These are phyloP conservation scores for Scrobipalpa atriplicella DNA, from an alignment of 2,888 invertebrate genomes.

Conservation along the genomic window DNA sequence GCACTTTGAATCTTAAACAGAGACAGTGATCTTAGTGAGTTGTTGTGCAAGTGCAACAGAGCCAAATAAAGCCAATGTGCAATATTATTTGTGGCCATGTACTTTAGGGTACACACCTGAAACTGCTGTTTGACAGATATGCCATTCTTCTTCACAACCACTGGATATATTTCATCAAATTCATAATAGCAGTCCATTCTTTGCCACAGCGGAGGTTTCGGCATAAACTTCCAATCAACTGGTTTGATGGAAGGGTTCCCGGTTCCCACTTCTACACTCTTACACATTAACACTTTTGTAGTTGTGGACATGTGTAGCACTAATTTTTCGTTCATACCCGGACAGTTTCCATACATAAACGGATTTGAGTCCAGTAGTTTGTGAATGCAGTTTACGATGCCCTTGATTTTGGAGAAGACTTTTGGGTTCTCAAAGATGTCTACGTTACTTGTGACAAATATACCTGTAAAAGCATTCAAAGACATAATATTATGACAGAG, in stretches of 20 bases:
- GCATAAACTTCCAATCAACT: conserved; percentile 90
- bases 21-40: too few relatives aligned
- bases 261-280: conserved; percentile 83
- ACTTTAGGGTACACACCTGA: conserved; percentile 72
- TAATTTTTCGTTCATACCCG: conserved; percentile 83
- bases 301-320: conserved; percentile 83
- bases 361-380: conserved; percentile 80
- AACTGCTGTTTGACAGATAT: conserved; percentile 87
- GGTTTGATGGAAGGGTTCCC: conserved; percentile 79
- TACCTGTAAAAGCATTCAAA: conserved; percentile 69
- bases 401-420: conserved; percentile 81
- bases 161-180: conserved; percentile 89
- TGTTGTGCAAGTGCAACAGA: too few relatives aligned
- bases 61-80: too few relatives aligned
- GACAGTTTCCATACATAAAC: conserved; percentile 84
- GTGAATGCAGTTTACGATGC: conserved; percentile 81
- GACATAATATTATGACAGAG: not conserved
- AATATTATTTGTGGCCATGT: too few relatives aligned
- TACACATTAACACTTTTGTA: conserved; percentile 83
- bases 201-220: conserved; percentile 88
- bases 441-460: conserved; percentile 88
- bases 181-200: conserved; percentile 89
- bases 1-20: too few relatives aligned
- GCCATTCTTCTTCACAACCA: conserved; percentile 83
- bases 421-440: conserved; percentile 84